Percentiles rank a stretch among this genome's conserved stretches.
phyloP scores from a whole-genome alignment of 2,888 invertebrate genomes.

The Polymixis lichenea region DNA sequence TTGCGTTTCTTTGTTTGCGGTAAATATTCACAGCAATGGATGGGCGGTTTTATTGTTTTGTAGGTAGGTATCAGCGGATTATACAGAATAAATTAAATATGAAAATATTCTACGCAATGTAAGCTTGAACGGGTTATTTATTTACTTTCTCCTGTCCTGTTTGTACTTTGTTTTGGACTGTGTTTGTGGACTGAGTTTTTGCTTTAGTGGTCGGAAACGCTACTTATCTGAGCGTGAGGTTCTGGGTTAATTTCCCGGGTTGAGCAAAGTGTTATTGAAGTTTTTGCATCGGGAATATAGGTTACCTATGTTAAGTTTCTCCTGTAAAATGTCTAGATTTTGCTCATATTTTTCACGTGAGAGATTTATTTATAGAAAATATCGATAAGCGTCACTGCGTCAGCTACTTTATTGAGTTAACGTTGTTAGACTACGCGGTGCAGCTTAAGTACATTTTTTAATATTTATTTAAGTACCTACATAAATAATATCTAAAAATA shows the following conservation, averaged over 20 bases:
- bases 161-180: not conserved
- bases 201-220: not conserved
- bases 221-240: not conserved
- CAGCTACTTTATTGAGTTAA: not conserved
- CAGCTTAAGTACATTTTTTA: not conserved
- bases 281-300: not conserved
- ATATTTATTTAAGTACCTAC: not conserved
- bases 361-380: slow-evolving; percentile 9
- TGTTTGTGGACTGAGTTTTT: not conserved
- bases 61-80: slow-evolving; percentile 42
- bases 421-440: slow-evolving; percentile 1
- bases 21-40: slow-evolving; percentile 49
- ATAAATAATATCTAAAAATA: no score
- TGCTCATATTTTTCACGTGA: slow-evolving; percentile 2
- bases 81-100: slow-evolving; percentile 34
- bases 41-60: slow-evolving; percentile 52
- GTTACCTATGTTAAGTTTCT: no score
- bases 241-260: not conserved
- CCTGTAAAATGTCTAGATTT: slow-evolving; percentile 7
- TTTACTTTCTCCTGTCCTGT: not conserved
- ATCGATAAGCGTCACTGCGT: not conserved
- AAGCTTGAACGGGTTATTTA: slow-evolving; percentile 23
- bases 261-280: not conserved
- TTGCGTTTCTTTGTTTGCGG: slow-evolving; percentile 58
- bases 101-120: slow-evolving; percentile 35